A percentile compares a stretch with the other conserved stretches of the same genome.
Evolutionary conservation across 2,113 vertebrate species (phyloP).

Genomic region (Benitochromis conjunctus): DNA sequence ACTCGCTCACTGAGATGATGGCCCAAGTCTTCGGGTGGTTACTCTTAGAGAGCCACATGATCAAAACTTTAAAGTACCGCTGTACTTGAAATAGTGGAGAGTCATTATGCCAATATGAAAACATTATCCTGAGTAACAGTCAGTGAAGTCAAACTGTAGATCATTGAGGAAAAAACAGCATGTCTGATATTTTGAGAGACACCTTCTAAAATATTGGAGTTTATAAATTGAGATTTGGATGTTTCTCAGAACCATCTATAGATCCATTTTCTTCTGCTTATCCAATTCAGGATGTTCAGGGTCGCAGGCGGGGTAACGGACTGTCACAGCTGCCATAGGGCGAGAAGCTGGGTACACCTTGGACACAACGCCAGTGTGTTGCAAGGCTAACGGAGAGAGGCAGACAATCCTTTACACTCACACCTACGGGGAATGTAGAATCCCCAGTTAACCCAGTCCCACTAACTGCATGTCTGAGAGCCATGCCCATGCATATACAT

Average conservation of each 20-base stretch:
- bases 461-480: background rate
- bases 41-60: background rate
- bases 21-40: background rate
- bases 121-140: background rate
- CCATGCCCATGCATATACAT: background rate
- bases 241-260: background rate
- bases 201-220: background rate
- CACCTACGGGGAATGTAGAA: background rate
- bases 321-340: background rate
- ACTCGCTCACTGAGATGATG: background rate
- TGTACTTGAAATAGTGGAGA: background rate
- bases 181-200: background rate
- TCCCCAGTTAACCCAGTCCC: background rate
- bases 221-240: background rate
- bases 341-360: background rate
- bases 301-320: background rate
- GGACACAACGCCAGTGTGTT: background rate
- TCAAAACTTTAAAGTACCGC: background rate
- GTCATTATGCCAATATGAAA: background rate
- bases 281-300: background rate
- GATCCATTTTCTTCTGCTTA: background rate
- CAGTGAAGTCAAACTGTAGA: background rate
- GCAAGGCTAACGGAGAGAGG: background rate
- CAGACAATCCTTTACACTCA: background rate
- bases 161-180: background rate